Evolutionary conservation across 2,888 invertebrate species (phyloP).

Genomic region (Cataglyphis rosenhaueri): DNA sequence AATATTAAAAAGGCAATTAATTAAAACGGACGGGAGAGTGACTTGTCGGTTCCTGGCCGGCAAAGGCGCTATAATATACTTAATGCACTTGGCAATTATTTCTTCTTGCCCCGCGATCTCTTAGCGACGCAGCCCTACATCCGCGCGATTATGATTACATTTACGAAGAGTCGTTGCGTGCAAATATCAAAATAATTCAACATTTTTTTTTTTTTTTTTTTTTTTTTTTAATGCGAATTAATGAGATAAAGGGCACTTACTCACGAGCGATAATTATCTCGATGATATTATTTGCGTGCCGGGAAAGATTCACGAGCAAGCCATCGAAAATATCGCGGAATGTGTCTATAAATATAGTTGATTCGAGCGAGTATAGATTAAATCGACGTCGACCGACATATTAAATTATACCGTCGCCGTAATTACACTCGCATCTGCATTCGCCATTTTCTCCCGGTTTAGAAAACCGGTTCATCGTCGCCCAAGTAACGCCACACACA

Average conservation of each 20-base stretch:
- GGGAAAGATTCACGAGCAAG: neutral
- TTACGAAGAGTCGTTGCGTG: neutral
- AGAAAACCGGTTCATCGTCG: slow-evolving; percentile 59
- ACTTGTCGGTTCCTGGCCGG: slow-evolving; percentile 42
- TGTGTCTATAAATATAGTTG: slow-evolving; percentile 47
- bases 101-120: neutral
- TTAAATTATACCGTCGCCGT: slow-evolving; percentile 35
- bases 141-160: slow-evolving; percentile 6
- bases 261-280: neutral
- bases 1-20: slow-evolving; percentile 62
- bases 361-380: neutral
- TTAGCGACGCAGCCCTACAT: slow-evolving; percentile 6
- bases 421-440: slow-evolving; percentile 43
- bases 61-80: slow-evolving; percentile 34
- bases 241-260: neutral
- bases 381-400: slow-evolving; percentile 9
- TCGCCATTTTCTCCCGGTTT: slow-evolving; percentile 45
- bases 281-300: neutral
- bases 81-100: slow-evolving; percentile 43
- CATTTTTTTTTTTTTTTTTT: neutral
- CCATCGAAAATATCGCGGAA: slow-evolving; percentile 3
- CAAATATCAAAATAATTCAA: neutral
- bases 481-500: slow-evolving; percentile 9
- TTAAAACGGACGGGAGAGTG: slow-evolving; percentile 58
- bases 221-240: neutral